These are phyloP conservation scores for Pogonus chalceus DNA, from an alignment of 1,140 invertebrate genomes.

Conservation along the genomic window DNA sequence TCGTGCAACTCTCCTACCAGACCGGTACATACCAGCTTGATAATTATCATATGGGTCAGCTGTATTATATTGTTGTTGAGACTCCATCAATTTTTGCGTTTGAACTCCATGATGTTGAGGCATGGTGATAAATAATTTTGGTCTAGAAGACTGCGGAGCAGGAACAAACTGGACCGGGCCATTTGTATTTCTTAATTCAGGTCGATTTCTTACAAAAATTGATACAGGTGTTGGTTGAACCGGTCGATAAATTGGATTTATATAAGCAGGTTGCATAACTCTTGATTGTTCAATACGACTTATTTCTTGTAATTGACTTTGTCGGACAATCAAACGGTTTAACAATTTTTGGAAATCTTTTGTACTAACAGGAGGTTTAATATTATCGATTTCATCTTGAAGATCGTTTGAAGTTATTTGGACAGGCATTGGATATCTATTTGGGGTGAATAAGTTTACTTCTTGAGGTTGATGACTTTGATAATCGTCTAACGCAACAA, in stretches of 20 bases:
- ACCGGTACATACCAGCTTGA: constrained; percentile 10
- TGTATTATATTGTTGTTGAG: constrained; percentile 14
- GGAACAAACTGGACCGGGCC: constrained; percentile 3
- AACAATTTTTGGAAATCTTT: constrained; percentile 46
- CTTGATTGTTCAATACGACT: constrained; percentile 21
- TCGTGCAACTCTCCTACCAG: constrained; percentile 21
- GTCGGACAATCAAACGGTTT: constrained; percentile 43
- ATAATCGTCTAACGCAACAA: constrained; percentile 16
- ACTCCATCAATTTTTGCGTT: constrained; percentile 2
- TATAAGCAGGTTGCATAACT: constrained; percentile 14
- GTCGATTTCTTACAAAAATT: constrained; percentile 10
- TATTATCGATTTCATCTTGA: constrained; percentile 27
- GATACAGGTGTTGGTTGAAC: constrained; percentile 19
- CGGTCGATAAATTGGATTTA: constrained; percentile 22
- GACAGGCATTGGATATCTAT: background rate
- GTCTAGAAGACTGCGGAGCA: background rate
- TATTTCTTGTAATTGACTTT: constrained; percentile 42
- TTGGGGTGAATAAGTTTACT: background rate
- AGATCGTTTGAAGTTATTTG: constrained; percentile 13
- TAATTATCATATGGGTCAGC: constrained; percentile 8
- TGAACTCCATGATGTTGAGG: constrained; percentile 9
- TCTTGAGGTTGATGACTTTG: constrained; percentile 13
- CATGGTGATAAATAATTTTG: constrained; percentile 12
- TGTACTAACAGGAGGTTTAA: constrained; percentile 42
- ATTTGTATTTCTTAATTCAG: constrained; percentile 7